These are phyloP conservation scores for Xenus cinereus DNA, from an alignment of 2,113 vertebrate genomes.

Conservation along the genomic window DNA sequence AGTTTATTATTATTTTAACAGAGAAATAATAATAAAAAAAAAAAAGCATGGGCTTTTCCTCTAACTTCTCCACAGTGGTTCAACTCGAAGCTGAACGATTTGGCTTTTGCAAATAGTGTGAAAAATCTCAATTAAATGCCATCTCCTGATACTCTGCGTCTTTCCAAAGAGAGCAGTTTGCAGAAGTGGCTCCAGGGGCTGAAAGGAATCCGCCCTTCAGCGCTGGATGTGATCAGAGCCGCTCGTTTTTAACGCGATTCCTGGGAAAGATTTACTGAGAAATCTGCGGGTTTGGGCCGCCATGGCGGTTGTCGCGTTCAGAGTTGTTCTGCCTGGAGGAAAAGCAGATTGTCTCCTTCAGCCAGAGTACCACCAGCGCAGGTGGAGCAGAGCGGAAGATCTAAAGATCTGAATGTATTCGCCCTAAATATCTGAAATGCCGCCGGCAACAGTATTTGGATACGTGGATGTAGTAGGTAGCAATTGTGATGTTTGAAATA, in stretches of 20 bases:
- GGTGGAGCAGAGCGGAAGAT: background rate
- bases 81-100: background rate
- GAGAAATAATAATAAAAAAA: background rate
- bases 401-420: background rate
- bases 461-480: fast-evolving
- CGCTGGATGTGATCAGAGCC: background rate
- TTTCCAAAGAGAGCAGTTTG: background rate
- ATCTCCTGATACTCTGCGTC: background rate
- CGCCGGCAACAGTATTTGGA: background rate
- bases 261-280: constrained; percentile 24
- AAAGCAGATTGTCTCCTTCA: background rate
- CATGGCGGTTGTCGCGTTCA: background rate
- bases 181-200: background rate
- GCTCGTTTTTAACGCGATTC: background rate
- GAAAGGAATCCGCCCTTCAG: background rate
- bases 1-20: too few species aligned
- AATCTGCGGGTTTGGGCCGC: background rate
- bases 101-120: background rate
- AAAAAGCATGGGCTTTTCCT: background rate
- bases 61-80: background rate
- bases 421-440: background rate
- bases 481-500: background rate
- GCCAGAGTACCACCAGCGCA: background rate
- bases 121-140: background rate
- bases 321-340: background rate